Conservation (phyloP, 2,888 invertebrate species). For the Stenoptilia bipunctidactyla region DNA sequence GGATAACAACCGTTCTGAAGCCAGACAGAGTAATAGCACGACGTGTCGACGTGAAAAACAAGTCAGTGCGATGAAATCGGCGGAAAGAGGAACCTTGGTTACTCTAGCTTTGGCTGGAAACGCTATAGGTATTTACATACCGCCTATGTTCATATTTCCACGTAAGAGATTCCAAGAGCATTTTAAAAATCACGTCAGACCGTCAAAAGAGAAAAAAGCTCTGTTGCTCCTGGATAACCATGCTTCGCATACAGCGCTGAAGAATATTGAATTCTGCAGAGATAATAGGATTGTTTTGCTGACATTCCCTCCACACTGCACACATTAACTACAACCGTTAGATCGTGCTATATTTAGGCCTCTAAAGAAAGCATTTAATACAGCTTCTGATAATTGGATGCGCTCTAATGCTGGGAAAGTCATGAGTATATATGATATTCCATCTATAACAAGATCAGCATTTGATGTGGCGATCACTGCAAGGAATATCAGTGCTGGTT, state of each 20-base stretch:
- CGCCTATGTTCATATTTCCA: conserved; percentile 26
- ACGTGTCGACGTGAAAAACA: conserved; percentile 28
- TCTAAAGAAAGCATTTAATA: conserved; percentile 20
- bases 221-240: conserved; percentile 17
- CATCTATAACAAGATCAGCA: conserved; percentile 9
- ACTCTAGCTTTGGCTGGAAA: conserved; percentile 17
- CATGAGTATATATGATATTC: conserved; percentile 14
- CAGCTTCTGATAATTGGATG: conserved; percentile 16
- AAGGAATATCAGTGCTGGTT: conserved; percentile 12
- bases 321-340: conserved; percentile 30
- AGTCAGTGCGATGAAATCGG: conserved; percentile 31
- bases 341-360: conserved; percentile 26
- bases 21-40: conserved; percentile 29
- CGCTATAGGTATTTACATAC: conserved; percentile 16
- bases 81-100: conserved; percentile 22
- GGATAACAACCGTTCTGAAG: conserved; percentile 34
- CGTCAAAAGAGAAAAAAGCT: conserved; percentile 10
- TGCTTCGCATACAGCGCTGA: conserved; percentile 12
- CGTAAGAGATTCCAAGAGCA: conserved; percentile 17
- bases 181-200: conserved; percentile 12
- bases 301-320: conserved; percentile 26
- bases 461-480: conserved; percentile 13
- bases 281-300: conserved; percentile 15
- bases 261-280: conserved; percentile 20
- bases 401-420: conserved; percentile 13